These are phyloP conservation scores for Rhagologus leucostigma DNA, from an alignment of 2,113 vertebrate genomes.

Conservation along the genomic window DNA sequence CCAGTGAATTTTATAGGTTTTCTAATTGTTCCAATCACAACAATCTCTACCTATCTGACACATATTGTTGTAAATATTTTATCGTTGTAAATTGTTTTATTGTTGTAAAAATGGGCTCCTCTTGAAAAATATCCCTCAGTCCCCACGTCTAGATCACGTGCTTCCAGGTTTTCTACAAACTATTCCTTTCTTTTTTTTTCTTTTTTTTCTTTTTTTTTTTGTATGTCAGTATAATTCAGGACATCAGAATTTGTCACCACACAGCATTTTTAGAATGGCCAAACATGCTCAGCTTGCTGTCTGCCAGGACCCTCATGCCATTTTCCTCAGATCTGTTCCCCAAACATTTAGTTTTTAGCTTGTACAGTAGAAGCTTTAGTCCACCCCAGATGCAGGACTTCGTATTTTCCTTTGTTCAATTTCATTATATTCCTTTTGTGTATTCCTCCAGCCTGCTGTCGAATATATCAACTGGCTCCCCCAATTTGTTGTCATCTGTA, in stretches of 20 bases:
- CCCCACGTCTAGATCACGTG: not conserved
- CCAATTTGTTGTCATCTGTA: not conserved
- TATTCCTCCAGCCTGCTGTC: not conserved
- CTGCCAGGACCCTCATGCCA: not conserved
- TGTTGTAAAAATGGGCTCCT: not conserved
- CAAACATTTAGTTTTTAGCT: not conserved
- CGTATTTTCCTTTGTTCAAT: not conserved
- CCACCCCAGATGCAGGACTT: not conserved
- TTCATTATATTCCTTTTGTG: not conserved
- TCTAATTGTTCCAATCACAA: not conserved
- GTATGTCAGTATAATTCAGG: not conserved
- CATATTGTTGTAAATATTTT: too few species aligned
- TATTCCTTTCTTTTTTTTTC: too few species aligned
- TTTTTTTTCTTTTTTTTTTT: not conserved
- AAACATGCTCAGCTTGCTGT: not conserved
- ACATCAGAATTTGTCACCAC: not conserved
- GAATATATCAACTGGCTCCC: not conserved
- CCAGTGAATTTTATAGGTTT: not conserved
- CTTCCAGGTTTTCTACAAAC: not conserved
- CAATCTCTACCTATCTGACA: not conserved
- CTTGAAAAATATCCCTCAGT: not conserved
- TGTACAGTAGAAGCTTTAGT: not conserved
- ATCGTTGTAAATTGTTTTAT: too few species aligned
- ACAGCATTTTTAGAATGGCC: not conserved
- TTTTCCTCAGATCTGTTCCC: not conserved